These are phyloP conservation scores for Drosophila paranaensis DNA, from an alignment of 2,888 invertebrate genomes.

Conservation along the genomic window DNA sequence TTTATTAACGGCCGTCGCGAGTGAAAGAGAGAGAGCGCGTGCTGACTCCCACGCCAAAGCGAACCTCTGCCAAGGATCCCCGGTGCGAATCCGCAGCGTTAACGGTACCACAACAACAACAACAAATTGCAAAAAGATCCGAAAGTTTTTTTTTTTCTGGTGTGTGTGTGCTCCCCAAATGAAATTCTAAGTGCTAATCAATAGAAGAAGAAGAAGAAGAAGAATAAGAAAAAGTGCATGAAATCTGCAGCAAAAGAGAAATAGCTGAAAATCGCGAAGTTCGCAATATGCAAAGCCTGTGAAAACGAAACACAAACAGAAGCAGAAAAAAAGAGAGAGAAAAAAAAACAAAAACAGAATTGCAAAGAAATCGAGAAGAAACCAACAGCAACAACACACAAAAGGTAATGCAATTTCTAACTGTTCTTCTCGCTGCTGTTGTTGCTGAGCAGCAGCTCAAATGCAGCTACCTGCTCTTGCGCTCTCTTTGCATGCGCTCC, in stretches of 20 bases:
- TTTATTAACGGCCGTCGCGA: constrained; percentile 42
- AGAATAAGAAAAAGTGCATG: constrained; percentile 28
- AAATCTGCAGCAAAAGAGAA: constrained; percentile 10
- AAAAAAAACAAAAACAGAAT: constrained; percentile 7
- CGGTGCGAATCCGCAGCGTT: not conserved
- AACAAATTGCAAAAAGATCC: constrained; percentile 32
- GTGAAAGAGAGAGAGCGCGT: constrained; percentile 9
- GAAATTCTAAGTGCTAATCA: constrained; percentile 38
- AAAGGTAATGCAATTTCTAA: constrained; percentile 55
- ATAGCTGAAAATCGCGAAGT: constrained; percentile 17
- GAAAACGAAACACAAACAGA: constrained; percentile 34
- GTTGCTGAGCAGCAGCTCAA: not conserved
- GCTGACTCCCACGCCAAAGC: constrained; percentile 46
- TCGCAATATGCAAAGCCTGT: constrained; percentile 24
- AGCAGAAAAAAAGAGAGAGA: constrained; percentile 7
- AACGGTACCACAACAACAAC: constrained; percentile 24
- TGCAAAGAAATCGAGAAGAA: constrained; percentile 3
- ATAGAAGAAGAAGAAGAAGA: constrained; percentile 1
- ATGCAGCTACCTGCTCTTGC: constrained; percentile 18
- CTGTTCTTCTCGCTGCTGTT: constrained; percentile 24
- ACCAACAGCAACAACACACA: constrained; percentile 5
- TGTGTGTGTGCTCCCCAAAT: constrained; percentile 48
- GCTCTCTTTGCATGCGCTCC: constrained; percentile 6
- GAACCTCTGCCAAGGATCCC: constrained; percentile 24
- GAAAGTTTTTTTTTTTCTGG: constrained; percentile 47